Conservation (phyloP, 2,888 invertebrate genomes). For the Dysmachus trigonus region DNA sequence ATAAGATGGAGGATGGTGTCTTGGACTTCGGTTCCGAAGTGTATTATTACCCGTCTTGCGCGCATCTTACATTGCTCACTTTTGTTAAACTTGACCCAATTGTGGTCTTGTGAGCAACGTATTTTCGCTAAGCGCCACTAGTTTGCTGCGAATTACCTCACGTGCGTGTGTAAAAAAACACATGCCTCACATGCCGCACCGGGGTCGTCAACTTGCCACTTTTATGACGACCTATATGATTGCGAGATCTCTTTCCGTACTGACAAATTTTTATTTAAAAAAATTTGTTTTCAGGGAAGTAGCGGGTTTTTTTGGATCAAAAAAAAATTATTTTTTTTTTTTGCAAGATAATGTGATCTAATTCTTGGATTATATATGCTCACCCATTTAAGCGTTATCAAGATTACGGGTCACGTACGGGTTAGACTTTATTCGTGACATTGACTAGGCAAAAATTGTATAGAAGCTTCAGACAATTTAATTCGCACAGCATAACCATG, state of each 20-base stretch:
- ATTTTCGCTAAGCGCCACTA: not conserved
- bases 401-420: not conserved
- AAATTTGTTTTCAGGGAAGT: not conserved
- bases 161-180: not conserved
- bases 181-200: not conserved
- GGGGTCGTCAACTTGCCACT: not conserved
- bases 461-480: not conserved
- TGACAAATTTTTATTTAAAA: not conserved
- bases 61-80: not conserved
- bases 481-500: not conserved
- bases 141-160: not conserved
- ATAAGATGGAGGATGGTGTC: not conserved
- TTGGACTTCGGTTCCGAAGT: not conserved
- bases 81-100: constrained; percentile 29
- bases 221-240: not conserved
- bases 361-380: not conserved
- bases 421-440: not conserved
- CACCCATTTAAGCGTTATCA: constrained; percentile 15
- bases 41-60: not conserved
- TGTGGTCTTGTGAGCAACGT: not conserved
- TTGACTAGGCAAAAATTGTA: not conserved
- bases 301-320: not conserved
- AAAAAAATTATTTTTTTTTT: no score
- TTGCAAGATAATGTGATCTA: constrained; percentile 11
- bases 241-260: not conserved